phyloP scores from a whole-genome alignment of 2,797 vertebrate species.

The Sphenodon punctatus region DNA sequence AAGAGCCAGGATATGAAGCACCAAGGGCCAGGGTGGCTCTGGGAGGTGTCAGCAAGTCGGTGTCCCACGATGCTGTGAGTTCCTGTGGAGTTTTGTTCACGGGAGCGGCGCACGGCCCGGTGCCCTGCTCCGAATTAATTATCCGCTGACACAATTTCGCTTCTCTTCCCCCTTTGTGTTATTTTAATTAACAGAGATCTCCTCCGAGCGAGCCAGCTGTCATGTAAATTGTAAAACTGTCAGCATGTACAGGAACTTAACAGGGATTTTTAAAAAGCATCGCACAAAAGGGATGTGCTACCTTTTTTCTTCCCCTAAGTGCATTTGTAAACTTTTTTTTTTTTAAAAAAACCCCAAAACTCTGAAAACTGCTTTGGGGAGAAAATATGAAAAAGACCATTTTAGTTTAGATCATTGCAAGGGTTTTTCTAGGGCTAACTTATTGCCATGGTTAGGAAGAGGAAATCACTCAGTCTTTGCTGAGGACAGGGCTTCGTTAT shows the following conservation, averaged over 20 bases:
- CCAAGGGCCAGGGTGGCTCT: not conserved
- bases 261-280: slow-evolving; percentile 48
- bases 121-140: slow-evolving; percentile 77
- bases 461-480: too few relatives aligned
- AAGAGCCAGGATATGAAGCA: not conserved
- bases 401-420: not conserved
- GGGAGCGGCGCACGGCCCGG: slow-evolving; percentile 41
- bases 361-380: not conserved
- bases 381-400: not conserved
- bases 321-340: slow-evolving; percentile 40
- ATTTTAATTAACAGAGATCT: slow-evolving; percentile 82
- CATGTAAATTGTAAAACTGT: slow-evolving; percentile 76
- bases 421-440: too few relatives aligned
- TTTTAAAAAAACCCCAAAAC: too few relatives aligned
- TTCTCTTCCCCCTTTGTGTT: slow-evolving; percentile 75
- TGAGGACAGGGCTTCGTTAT: not conserved
- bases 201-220: slow-evolving; percentile 80
- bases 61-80: slow-evolving; percentile 46
- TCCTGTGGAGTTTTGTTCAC: slow-evolving; percentile 68
- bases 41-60: not conserved
- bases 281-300: slow-evolving; percentile 52
- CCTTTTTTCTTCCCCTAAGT: slow-evolving; percentile 5
- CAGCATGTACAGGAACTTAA: slow-evolving; percentile 74
- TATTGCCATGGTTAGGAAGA: too few relatives aligned
- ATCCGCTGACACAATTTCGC: slow-evolving; percentile 68